Percentiles rank a stretch among this genome's conserved stretches.
Conservation (phyloP, 2,113 vertebrate genomes). For the Rana temporaria region DNA sequence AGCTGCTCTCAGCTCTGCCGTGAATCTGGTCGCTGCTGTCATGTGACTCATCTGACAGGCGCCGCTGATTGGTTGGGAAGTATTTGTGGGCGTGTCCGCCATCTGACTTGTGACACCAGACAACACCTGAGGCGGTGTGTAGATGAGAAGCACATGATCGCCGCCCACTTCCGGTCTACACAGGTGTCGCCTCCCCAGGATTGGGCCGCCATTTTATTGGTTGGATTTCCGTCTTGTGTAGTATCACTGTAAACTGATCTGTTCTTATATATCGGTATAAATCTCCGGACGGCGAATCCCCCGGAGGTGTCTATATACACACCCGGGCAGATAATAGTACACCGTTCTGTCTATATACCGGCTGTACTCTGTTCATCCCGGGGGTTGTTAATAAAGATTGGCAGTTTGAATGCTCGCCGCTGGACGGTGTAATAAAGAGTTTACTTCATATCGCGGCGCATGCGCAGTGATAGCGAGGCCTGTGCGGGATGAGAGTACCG, state of each 20-base stretch:
- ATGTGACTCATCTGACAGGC: not conserved
- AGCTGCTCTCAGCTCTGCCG: too few species aligned
- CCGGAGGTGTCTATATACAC: too few species aligned
- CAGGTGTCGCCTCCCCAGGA: not conserved
- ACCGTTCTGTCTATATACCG: too few species aligned
- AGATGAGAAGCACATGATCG: not conserved
- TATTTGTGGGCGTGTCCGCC: not conserved
- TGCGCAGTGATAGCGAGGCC: not conserved
- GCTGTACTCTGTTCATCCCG: too few species aligned
- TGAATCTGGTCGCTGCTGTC: not conserved
- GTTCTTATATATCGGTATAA: too few species aligned
- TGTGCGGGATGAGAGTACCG: constrained; percentile 5
- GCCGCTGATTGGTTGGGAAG: not conserved
- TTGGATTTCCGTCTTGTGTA: not conserved
- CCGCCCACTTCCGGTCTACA: not conserved
- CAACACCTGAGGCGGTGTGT: not conserved
- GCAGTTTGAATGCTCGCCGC: too few species aligned
- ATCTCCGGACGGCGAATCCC: too few species aligned
- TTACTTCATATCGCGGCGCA: not conserved
- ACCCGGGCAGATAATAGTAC: too few species aligned
- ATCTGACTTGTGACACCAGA: not conserved
- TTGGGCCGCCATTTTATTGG: constrained; percentile 3
- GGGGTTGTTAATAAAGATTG: too few species aligned
- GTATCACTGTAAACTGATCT: too few species aligned
- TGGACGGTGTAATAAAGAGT: too few species aligned